These are phyloP conservation scores for Hirundichthys speculiger DNA, from an alignment of 2,113 vertebrate genomes.

Conservation along the genomic window DNA sequence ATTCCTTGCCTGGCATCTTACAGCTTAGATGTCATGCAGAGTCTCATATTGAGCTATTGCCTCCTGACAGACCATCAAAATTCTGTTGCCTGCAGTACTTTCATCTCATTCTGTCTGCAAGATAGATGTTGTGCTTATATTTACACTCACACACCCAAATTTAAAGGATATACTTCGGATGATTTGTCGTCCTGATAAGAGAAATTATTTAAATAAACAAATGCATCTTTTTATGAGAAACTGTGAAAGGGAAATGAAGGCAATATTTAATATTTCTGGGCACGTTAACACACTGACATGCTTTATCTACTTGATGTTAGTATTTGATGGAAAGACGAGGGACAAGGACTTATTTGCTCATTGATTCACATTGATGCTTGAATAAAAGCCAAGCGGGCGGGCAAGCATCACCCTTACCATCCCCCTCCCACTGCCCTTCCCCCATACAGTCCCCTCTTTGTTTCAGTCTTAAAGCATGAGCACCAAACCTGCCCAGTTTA, in stretches of 20 bases:
- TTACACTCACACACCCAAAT: conserved; percentile 26
- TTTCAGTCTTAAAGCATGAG: conserved; percentile 68
- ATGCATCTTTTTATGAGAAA: conserved; percentile 31
- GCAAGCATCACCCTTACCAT: conserved; percentile 65
- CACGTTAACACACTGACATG: conserved; percentile 32
- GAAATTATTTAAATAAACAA: conserved; percentile 55
- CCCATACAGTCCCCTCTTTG: conserved; percentile 73
- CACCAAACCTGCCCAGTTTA: conserved; percentile 61
- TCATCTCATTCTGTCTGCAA: conserved; percentile 59
- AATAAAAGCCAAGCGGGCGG: conserved; percentile 70
- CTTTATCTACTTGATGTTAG: conserved; percentile 46
- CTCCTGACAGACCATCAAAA: conserved; percentile 68
- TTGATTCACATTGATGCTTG: conserved; percentile 74
- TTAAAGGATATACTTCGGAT: conserved; percentile 68
- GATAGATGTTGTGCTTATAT: conserved; percentile 56
- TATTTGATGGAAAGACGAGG: conserved; percentile 61
- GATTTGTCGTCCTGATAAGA: conserved; percentile 60
- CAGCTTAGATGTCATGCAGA: conserved; percentile 48
- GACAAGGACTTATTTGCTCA: conserved; percentile 69
- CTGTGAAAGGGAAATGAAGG: conserved; percentile 31
- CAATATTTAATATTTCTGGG: conserved; percentile 33
- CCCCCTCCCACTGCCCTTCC: conserved; percentile 58
- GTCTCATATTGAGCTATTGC: conserved; percentile 67
- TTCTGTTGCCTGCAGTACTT: conserved; percentile 47
- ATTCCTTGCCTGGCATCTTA: conserved; percentile 62